Evolutionary conservation across 2,797 vertebrate species (phyloP).

Genomic region (Sebastes hopkinsi): DNA sequence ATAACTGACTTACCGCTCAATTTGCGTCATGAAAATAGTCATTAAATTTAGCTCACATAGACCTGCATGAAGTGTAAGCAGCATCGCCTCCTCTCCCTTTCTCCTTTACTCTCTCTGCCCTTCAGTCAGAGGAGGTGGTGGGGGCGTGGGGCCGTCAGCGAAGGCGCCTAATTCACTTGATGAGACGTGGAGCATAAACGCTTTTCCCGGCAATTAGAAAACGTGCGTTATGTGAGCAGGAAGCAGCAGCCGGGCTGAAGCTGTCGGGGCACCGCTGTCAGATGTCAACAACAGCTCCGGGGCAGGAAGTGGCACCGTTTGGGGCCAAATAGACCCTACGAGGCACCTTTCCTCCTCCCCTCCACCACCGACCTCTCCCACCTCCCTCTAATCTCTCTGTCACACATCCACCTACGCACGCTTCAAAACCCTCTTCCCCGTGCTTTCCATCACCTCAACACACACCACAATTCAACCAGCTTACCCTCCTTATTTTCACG

Average conservation of each 20-base stretch:
- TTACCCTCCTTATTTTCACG: neutral
- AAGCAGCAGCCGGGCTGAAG: constrained; percentile 65
- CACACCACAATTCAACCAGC: neutral
- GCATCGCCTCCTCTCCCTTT: neutral
- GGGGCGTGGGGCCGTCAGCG: constrained; percentile 21
- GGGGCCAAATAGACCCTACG: constrained; percentile 62
- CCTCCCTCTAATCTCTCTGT: constrained; percentile 11
- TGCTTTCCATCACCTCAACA: neutral
- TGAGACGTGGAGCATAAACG: constrained; percentile 58
- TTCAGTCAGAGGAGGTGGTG: neutral
- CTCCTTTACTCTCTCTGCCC: neutral
- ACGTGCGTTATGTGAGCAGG: constrained; percentile 46
- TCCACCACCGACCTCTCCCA: neutral
- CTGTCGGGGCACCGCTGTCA: constrained; percentile 68
- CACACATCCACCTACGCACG: neutral
- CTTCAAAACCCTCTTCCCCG: neutral
- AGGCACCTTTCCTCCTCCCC: constrained; percentile 22
- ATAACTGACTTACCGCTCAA: neutral
- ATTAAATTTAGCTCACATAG: neutral
- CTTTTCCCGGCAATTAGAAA: constrained; percentile 64
- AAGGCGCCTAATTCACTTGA: constrained; percentile 66
- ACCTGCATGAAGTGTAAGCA: neutral
- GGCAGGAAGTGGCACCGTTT: constrained; percentile 80
- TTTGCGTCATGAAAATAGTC: neutral
- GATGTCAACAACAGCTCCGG: constrained; percentile 80